These are phyloP conservation scores for Chrysolina oricalcia DNA, from an alignment of 2,888 invertebrate species.

Conservation along the genomic window DNA sequence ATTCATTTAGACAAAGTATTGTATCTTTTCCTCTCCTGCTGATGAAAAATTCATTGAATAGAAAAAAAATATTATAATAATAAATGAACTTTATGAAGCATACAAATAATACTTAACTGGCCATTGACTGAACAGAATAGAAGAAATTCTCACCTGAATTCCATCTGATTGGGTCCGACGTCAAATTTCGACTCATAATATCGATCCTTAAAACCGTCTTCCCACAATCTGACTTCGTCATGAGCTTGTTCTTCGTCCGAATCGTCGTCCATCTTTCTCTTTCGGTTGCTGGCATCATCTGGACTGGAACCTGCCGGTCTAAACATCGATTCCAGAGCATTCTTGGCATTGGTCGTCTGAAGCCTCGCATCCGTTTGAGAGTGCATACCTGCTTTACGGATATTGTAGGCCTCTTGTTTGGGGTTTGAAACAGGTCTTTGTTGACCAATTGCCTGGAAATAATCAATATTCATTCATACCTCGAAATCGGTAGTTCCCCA, in stretches of 20 bases:
- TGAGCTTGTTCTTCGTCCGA: constrained; percentile 84
- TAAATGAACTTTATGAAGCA: too few species aligned
- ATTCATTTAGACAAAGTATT: too few species aligned
- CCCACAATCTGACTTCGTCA: constrained; percentile 94
- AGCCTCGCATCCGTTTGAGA: constrained; percentile 57
- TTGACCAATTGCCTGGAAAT: constrained; percentile 76
- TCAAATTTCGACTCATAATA: constrained; percentile 98
- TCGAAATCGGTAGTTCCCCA: too few species aligned
- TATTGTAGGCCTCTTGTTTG: constrained; percentile 84
- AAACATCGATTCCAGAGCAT: constrained; percentile 73
- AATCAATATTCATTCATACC: too few species aligned
- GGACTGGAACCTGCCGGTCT: constrained; percentile 64
- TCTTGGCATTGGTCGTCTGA: constrained; percentile 58
- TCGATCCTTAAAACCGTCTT: constrained; percentile 97
- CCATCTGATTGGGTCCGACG: constrained; percentile 81
- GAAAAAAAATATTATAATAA: too few species aligned
- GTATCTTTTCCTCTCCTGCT: too few species aligned
- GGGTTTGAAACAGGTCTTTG: constrained; percentile 78
- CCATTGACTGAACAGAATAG: neutral
- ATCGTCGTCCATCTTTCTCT: constrained; percentile 72
- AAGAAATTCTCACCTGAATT: constrained; percentile 80
- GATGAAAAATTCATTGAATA: too few species aligned
- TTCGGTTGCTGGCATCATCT: constrained; percentile 69
- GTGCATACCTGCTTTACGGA: constrained; percentile 78
- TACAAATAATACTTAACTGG: too few species aligned